phyloP scores from a whole-genome alignment of 2,797 vertebrate genomes.

The Coreius guichenoti region DNA sequence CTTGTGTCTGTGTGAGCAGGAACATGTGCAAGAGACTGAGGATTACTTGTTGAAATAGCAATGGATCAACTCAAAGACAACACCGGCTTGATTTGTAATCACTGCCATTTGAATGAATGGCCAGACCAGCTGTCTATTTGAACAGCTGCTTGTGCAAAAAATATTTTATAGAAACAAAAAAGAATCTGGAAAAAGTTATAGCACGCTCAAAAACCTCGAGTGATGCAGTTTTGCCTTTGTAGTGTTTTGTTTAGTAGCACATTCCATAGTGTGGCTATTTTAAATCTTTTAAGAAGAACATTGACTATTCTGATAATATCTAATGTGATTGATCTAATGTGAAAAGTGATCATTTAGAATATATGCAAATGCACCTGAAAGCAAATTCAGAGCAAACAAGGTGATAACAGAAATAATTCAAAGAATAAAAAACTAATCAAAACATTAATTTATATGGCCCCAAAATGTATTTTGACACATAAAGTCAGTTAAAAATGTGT shows the following conservation, averaged over 20 bases:
- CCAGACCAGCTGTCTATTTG: conserved; percentile 78
- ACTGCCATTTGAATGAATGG: conserved; percentile 72
- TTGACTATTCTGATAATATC: background rate
- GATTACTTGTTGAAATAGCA: conserved; percentile 80
- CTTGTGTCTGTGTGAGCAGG: conserved; percentile 23
- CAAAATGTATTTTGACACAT: background rate
- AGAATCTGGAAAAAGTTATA: conserved; percentile 71
- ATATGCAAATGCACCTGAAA: no score
- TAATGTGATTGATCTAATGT: background rate
- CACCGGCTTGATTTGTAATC: conserved; percentile 81
- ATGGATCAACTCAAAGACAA: conserved; percentile 83
- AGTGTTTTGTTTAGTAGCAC: background rate
- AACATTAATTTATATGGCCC: conserved; percentile 10
- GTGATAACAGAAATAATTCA: background rate
- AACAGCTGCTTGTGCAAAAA: conserved; percentile 80
- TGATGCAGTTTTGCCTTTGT: conserved; percentile 49
- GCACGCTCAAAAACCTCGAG: conserved; percentile 67
- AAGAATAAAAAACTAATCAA: background rate
- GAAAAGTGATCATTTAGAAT: no score
- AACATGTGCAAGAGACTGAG: conserved; percentile 52
- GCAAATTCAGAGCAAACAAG: no score
- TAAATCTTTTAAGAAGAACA: background rate
- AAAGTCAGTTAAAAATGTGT: background rate
- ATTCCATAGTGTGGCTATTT: background rate
- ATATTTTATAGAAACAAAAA: conserved; percentile 68